Conservation (phyloP, 2,113 vertebrate genomes). For the Xenopus laevis region DNA sequence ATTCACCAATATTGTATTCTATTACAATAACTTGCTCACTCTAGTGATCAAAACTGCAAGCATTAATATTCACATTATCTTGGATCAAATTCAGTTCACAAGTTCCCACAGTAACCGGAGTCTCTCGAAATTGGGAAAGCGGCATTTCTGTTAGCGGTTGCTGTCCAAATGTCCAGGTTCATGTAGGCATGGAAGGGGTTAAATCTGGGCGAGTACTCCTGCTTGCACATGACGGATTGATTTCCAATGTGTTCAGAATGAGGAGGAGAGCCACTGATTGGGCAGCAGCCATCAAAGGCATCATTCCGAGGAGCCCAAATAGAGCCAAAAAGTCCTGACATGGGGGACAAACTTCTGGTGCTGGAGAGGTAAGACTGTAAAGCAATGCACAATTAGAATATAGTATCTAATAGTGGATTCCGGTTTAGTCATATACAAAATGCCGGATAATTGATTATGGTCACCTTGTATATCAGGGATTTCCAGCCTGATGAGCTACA, state of each 20-base stretch:
- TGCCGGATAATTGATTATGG: no score
- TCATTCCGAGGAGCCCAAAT: conserved; percentile 97
- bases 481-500: no score
- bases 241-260: conserved; percentile 77
- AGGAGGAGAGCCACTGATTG: conserved; percentile 67
- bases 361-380: conserved; percentile 90
- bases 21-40: conserved; percentile 69
- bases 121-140: conserved; percentile 90
- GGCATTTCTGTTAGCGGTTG: conserved; percentile 81
- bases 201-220: conserved; percentile 85
- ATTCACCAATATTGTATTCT: conserved; percentile 69
- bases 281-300: conserved; percentile 83
- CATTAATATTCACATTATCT: conserved; percentile 80
- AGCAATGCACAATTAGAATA: not conserved
- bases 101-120: conserved; percentile 90
- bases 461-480: no score
- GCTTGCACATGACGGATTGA: conserved; percentile 74
- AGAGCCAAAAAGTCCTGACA: conserved; percentile 97
- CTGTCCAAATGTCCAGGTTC: conserved; percentile 98
- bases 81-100: conserved; percentile 68
- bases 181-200: conserved; percentile 94
- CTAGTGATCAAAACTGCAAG: conserved; percentile 72
- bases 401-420: no score
- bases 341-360: conserved; percentile 93
- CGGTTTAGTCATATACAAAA: no score